Base-by-base conservation (phyloP, 2,113 vertebrate species). In the Mystacornis crossleyi region DNA sequence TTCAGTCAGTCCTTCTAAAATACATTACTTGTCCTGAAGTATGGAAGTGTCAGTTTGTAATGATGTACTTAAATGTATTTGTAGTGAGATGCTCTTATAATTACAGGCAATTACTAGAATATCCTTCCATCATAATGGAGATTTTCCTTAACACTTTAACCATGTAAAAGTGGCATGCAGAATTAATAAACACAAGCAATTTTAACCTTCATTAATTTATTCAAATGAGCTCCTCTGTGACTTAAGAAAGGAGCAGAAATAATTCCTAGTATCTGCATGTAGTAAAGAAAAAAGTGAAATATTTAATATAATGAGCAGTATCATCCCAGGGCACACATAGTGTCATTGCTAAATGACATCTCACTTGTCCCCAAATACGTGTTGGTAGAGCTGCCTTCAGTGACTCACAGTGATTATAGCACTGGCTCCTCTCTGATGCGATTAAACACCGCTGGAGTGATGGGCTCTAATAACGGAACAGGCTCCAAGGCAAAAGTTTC, bases 161-260 rank as follows among this genome's bases (percentile, higher is more conserved):
- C 38, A 33, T 28, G 12, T 48, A 61, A 55, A 85, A 88, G 23
- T 69, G 73, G 34, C 47, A 60, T 2, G 5, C 47, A 61, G 65
- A 83, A 93, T 89, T 87, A 74, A 91, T 40, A 95, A 93, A 85
- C 34, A 69, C 12, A 53, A 87, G 25, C 55, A 72, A 62, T 80
- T 90, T 85, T 85, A 81, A 57, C 58, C 43, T 64, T 48, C 55
- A 47, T 42, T 87, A 65, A 85, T 87, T 72, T 65, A 91, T 70
- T 85, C 54, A 88, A 18, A 90, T 80, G 12, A 95, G 38, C 24
- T 72, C 34, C 23, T 42, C 45, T 72, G 57, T 90, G 42, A 77
- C 47, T 67, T 75, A 36, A 85, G 45, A 91, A 81, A 64, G 43
- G 11, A 87, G 40, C 40, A 85, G 78, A 94, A 90, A 55, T 73